These are phyloP conservation scores for Trematomus bernacchii DNA, from an alignment of 2,797 vertebrate genomes.

Conservation along the genomic window DNA sequence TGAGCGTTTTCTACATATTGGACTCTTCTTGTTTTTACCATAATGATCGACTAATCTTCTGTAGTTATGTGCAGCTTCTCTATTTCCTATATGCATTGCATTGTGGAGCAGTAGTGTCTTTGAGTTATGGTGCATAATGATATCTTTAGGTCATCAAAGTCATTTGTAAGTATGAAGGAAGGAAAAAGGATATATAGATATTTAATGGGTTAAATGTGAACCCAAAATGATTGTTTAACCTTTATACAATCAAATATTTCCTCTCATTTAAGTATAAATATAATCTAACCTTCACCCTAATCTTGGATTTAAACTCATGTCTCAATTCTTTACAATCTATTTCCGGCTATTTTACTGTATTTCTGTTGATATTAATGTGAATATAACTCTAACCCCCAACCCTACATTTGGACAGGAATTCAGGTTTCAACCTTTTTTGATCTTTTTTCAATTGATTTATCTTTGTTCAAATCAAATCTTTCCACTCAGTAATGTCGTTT, in stretches of 20 bases:
- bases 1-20: neutral
- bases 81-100: neutral
- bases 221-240: neutral
- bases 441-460: accelerated
- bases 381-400: too few relatives aligned
- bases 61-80: conserved; percentile 5
- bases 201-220: conserved; percentile 1
- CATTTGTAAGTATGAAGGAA: neutral
- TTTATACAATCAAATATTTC: too few relatives aligned
- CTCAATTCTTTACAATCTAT: too few relatives aligned
- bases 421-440: too few relatives aligned
- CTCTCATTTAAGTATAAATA: too few relatives aligned
- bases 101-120: too few relatives aligned
- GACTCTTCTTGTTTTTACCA: neutral
- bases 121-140: neutral
- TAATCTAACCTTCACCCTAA: too few relatives aligned
- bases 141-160: neutral
- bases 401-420: too few relatives aligned
- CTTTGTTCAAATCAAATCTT: neutral
- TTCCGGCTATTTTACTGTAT: too few relatives aligned
- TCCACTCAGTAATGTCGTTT: too few relatives aligned
- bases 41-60: neutral
- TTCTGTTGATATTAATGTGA: too few relatives aligned
- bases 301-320: too few relatives aligned
- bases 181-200: neutral